Percentiles rank a stretch among this genome's conserved stretches.
These are phyloP conservation scores for Babyrousa celebensis DNA, from an alignment of 2,797 vertebrate genomes.

Conservation along the genomic window DNA sequence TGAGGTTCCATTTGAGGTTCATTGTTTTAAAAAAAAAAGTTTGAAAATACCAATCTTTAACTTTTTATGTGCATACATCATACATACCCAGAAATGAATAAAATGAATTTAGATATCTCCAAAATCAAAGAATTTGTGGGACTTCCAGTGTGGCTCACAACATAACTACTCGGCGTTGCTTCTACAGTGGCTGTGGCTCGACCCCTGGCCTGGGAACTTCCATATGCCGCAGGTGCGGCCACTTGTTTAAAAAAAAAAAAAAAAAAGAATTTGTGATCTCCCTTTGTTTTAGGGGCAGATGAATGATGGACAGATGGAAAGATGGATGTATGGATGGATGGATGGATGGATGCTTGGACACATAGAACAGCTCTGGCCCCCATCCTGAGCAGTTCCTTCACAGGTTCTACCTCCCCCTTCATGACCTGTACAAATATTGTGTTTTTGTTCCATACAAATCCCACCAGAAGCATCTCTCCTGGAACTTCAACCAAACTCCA, in stretches of 20 bases:
- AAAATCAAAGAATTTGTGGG: slow-evolving; percentile 28
- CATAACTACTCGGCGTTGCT: too few relatives aligned
- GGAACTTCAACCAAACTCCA: background rate
- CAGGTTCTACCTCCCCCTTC: background rate
- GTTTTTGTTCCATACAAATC: background rate
- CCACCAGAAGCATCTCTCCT: background rate
- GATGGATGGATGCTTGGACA: too few relatives aligned
- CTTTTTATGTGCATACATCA: background rate
- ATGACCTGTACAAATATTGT: background rate
- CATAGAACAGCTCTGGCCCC: background rate
- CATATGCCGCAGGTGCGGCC: too few relatives aligned
- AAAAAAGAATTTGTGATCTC: background rate
- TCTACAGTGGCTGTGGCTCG: too few relatives aligned
- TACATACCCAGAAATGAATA: background rate
- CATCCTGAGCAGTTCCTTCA: background rate
- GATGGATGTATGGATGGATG: background rate
- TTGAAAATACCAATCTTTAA: background rate
- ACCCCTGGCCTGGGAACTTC: too few relatives aligned
- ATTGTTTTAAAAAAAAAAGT: background rate
- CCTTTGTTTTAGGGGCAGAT: background rate
- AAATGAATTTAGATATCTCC: background rate
- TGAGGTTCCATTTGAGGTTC: background rate
- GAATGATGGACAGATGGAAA: background rate
- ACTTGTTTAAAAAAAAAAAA: too few relatives aligned
- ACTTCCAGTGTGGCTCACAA: too few relatives aligned